Percentiles rank a stretch among this genome's conserved stretches.
phyloP scores from a whole-genome alignment of 2,888 invertebrate species.

The Eustalomyia histrio region DNA sequence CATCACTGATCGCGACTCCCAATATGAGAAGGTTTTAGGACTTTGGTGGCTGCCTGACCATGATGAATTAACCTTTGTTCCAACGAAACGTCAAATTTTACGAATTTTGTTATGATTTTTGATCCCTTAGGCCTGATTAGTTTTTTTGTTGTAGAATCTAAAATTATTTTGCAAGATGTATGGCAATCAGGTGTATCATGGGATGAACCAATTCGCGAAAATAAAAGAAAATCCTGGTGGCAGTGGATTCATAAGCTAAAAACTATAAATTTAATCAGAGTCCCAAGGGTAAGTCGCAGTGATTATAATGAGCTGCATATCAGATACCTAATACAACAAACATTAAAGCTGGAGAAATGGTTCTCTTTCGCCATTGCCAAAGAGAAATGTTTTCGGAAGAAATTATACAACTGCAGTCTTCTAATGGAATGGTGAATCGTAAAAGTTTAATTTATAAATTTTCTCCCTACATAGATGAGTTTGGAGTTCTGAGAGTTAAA shows the following conservation, averaged over 20 bases:
- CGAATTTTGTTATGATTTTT: constrained; percentile 49
- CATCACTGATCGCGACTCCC: constrained; percentile 56
- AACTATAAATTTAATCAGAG: constrained; percentile 11
- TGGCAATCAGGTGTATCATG: constrained; percentile 28
- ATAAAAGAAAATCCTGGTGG: constrained; percentile 17
- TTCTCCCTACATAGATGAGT: no score
- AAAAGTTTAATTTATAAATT: no score
- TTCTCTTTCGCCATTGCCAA: no score
- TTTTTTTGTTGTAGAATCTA: constrained; percentile 31
- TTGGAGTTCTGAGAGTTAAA: no score
- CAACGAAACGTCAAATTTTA: constrained; percentile 52
- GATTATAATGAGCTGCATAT: constrained; percentile 3
- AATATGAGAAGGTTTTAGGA: constrained; percentile 21
- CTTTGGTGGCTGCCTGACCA: constrained; percentile 59
- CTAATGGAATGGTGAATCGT: no score
- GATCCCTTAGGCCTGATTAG: constrained; percentile 44
- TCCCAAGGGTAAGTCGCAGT: constrained; percentile 9
- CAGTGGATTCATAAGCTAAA: no score
- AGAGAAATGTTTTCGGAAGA: no score
- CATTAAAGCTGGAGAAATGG: no score
- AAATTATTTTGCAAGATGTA: constrained; percentile 33
- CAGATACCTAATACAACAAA: no score
- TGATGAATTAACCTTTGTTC: constrained; percentile 62
- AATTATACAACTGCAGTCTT: no score
- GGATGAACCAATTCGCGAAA: constrained; percentile 22